Evolutionary conservation across 2,113 vertebrate species (phyloP).

Genomic region (Crypturellus undulatus): DNA sequence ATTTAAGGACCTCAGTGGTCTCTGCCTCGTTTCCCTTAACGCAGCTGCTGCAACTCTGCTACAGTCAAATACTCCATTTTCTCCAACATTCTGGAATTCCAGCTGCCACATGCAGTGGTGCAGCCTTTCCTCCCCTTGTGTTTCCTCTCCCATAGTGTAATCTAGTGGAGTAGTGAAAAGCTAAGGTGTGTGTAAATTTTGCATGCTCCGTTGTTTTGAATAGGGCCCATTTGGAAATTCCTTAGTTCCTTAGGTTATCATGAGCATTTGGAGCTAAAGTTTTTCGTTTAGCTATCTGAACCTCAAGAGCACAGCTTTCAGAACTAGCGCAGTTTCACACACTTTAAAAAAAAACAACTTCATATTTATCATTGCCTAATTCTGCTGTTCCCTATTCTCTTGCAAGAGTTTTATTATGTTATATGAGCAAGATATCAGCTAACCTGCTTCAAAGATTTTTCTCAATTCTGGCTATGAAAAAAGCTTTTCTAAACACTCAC

Average conservation of each 20-base stretch:
- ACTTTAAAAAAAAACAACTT: background rate
- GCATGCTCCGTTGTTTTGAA: background rate
- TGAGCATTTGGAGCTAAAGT: background rate
- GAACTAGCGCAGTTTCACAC: background rate
- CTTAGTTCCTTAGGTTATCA: background rate
- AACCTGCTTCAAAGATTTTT: background rate
- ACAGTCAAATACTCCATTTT: background rate
- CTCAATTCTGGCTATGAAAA: background rate
- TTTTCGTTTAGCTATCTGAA: background rate
- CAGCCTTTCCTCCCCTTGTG: background rate
- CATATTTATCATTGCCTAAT: background rate
- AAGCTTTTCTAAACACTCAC: background rate
- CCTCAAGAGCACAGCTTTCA: background rate
- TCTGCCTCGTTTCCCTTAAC: background rate
- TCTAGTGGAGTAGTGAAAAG: background rate
- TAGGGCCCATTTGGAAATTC: background rate
- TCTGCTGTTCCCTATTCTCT: background rate
- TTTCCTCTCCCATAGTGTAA: background rate
- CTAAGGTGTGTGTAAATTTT: background rate
- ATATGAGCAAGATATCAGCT: background rate
- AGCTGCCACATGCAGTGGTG: background rate
- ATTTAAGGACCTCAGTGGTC: background rate
- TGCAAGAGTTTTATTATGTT: background rate
- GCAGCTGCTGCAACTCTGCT: background rate
- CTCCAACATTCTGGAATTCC: background rate